Base-by-base conservation (phyloP, 2,113 vertebrate genomes). In the Peromyscus maniculatus region DNA sequence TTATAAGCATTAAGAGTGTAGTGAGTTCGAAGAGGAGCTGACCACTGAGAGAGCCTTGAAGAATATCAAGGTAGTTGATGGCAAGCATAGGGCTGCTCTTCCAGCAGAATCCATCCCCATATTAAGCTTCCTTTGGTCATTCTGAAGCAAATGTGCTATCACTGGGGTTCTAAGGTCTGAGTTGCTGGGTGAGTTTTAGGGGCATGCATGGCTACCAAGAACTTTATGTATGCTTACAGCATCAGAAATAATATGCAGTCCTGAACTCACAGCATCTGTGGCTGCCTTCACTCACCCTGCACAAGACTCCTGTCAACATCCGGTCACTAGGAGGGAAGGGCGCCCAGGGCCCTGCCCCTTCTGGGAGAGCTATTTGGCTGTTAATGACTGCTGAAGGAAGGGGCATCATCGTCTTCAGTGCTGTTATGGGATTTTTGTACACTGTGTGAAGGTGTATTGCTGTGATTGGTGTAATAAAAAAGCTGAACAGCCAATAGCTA, bases 71-170 rank as follows among this genome's bases (percentile, higher is more conserved):
- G 64, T 77, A 72, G 72, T 1, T 89, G 78, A 94, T 77, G 36
- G 24, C 24, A 69, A 89, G 43, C 57, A 79, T 1, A 52, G 69
- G 5, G 74, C 62, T 82, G 10, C 66, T 57, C 71, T 95, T 46
- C 62, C 1, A 62, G 16, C 1, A 66, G 24, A 17, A 22, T 36
- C 52, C 31, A 78, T 46, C 43, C 31, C 19, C 33, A 57, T n/a
- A 94, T 13, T 33, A 94, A 89, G 28, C 78, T 91, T 92, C 28
- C 93, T 94, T 79, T 87, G 26, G 64, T 94, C 49, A 84, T 95
- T 95, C 9, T 75, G 71, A 91, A 36, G 62, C 36, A 92, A 96
- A 92, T 24, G 69, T 79, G 57, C 46, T 89, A 67, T 19, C 15
- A 19, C 26, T 46, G 46, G 31, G 87, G 80, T 55, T 74, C 39